These are phyloP conservation scores for Vultur gryphus DNA, from an alignment of 2,797 vertebrate species.

Conservation along the genomic window DNA sequence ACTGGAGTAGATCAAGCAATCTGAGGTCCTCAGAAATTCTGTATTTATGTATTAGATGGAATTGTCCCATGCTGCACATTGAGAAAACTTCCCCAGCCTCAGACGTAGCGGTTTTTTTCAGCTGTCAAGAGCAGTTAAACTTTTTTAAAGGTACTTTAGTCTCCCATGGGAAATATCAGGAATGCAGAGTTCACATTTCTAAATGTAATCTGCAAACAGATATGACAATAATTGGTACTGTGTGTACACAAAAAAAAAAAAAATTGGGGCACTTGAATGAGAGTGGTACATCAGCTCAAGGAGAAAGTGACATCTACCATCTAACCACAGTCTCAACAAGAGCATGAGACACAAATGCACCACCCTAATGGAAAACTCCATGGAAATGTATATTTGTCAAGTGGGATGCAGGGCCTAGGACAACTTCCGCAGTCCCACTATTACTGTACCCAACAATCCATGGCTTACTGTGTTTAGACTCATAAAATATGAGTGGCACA, in stretches of 20 bases:
- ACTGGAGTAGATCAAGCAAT: neutral
- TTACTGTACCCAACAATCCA: neutral
- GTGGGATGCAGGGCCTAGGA: neutral
- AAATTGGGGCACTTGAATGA: neutral
- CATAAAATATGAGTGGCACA: neutral
- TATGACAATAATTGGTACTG: neutral
- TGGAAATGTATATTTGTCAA: neutral
- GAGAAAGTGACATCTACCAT: neutral
- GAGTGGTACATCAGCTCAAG: neutral
- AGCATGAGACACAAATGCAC: neutral
- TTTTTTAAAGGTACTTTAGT: neutral
- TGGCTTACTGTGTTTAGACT: neutral
- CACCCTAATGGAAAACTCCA: neutral
- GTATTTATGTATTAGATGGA: neutral
- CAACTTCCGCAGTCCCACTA: neutral
- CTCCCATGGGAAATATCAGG: neutral
- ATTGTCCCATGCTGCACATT: neutral
- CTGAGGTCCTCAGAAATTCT: neutral
- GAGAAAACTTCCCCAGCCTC: neutral
- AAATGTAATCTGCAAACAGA: neutral
- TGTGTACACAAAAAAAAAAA: neutral
- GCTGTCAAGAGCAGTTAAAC: neutral
- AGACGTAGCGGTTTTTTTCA: fast-evolving
- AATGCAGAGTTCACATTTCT: neutral
- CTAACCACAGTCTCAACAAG: neutral